Percentiles rank a stretch among this genome's conserved stretches.
These are phyloP conservation scores for Ormyrus pomaceus DNA, from an alignment of 2,888 invertebrate genomes.

Conservation along the genomic window DNA sequence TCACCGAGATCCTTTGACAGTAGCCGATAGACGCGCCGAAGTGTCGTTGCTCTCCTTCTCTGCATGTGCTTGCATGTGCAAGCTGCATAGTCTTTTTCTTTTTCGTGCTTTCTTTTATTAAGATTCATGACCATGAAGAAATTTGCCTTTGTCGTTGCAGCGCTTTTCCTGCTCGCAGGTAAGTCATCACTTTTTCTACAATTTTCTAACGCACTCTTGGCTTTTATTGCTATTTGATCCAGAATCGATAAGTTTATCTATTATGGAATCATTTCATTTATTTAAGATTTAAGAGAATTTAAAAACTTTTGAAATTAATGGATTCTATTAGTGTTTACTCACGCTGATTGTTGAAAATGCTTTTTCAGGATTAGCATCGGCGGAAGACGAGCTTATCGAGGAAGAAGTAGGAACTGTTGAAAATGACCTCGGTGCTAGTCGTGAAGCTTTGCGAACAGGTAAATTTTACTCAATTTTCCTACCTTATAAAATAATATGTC, in stretches of 20 bases:
- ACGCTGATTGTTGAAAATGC: no score
- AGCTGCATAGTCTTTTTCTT: constrained; percentile 30
- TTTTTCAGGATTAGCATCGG: constrained; percentile 70
- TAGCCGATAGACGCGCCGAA: constrained; percentile 62
- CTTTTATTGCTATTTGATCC: no score
- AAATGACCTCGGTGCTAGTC: constrained; percentile 87
- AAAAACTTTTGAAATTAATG: no score
- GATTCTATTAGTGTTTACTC: no score
- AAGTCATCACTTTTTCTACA: constrained; percentile 38
- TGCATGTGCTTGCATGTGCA: constrained; percentile 39
- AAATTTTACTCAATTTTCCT: constrained; percentile 57
- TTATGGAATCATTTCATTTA: not conserved
- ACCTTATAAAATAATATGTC: constrained; percentile 17
- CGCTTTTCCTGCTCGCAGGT: constrained; percentile 68
- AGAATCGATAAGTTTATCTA: not conserved
- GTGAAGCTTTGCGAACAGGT: constrained; percentile 95
- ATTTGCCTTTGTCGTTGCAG: constrained; percentile 63
- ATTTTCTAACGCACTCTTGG: no score
- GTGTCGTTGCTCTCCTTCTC: constrained; percentile 23
- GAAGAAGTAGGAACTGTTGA: constrained; percentile 82
- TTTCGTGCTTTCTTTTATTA: constrained; percentile 37
- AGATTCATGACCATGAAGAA: constrained; percentile 64
- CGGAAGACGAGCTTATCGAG: constrained; percentile 72
- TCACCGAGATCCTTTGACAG: constrained; percentile 61
- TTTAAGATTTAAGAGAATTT: not conserved